Evolutionary conservation across 2,797 vertebrate species (phyloP).

Genomic region (Tokudaia muenninki): DNA sequence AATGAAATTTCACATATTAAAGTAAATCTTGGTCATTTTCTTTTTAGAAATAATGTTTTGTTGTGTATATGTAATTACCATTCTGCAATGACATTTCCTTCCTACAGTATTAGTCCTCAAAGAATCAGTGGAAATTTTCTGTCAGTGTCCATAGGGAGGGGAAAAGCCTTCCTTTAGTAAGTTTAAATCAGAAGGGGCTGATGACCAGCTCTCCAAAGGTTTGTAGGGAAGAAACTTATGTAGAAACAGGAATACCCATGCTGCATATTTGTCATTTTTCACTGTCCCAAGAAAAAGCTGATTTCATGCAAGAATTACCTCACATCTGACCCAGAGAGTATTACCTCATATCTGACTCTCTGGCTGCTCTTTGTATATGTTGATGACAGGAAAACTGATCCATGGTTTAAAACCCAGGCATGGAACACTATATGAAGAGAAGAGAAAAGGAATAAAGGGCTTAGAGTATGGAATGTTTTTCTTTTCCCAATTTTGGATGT

Average conservation of each 20-base stretch:
- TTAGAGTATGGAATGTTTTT: background rate
- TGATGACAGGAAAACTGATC: slow-evolving; percentile 25
- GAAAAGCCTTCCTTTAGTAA: background rate
- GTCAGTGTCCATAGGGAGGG: background rate
- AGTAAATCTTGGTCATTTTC: background rate
- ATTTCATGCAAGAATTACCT: slow-evolving; percentile 75
- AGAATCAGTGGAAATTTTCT: background rate
- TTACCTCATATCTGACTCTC: background rate
- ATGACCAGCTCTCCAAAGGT: background rate
- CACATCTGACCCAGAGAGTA: slow-evolving; percentile 9
- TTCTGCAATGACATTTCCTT: slow-evolving; percentile 38
- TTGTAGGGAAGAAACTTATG: slow-evolving; percentile 6
- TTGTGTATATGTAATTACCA: background rate
- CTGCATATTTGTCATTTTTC: slow-evolving; percentile 59
- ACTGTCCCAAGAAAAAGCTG: slow-evolving; percentile 72
- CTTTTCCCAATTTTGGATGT: background rate
- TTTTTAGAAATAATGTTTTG: slow-evolving; percentile 35
- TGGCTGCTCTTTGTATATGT: slow-evolving; percentile 42
- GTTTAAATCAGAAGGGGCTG: background rate
- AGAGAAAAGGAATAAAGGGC: background rate
- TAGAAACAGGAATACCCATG: background rate
- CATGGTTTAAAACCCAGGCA: slow-evolving; percentile 57
- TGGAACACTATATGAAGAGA: slow-evolving; percentile 35
- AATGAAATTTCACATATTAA: background rate
- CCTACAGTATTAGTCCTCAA: background rate